phyloP scores from a whole-genome alignment of 2,888 invertebrate genomes.

The Frankliniella fusca region DNA sequence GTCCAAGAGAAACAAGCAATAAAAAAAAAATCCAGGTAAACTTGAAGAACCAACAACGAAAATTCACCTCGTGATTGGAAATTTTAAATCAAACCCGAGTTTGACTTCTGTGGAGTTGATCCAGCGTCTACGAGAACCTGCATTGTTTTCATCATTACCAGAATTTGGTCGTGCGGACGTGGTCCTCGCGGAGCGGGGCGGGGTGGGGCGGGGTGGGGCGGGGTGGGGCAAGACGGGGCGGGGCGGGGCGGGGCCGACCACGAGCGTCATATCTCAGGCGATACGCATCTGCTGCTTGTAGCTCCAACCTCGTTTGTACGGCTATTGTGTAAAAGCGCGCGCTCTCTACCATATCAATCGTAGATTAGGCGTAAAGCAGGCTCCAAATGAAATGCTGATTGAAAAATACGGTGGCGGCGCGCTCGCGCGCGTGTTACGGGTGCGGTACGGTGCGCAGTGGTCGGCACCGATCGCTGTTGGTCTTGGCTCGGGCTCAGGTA shows the following conservation, averaged over 20 bases:
- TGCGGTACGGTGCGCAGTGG: neutral
- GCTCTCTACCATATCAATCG: too few species aligned
- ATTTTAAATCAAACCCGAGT: neutral
- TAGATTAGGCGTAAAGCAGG: neutral
- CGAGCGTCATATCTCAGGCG: too few species aligned
- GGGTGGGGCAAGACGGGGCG: neutral
- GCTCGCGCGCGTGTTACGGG: neutral
- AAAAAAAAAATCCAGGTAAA: neutral
- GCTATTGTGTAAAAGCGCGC: neutral
- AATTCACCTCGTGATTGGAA: too few species aligned
- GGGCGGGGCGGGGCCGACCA: neutral
- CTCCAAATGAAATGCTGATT: neutral
- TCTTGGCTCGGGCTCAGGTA: too few species aligned
- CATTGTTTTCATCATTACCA: too few species aligned
- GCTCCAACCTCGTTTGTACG: slow-evolving; percentile 1
- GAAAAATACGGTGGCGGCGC: neutral
- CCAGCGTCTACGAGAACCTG: too few species aligned
- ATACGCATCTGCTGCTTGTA: neutral
- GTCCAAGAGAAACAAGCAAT: too few species aligned
- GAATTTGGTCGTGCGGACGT: too few species aligned
- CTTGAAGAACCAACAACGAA: neutral
- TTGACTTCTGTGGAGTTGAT: too few species aligned
- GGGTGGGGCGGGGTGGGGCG: neutral
- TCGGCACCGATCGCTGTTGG: neutral
- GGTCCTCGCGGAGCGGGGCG: neutral